phyloP scores from a whole-genome alignment of 2,113 vertebrate species.

The Tauraco erythrolophus region DNA sequence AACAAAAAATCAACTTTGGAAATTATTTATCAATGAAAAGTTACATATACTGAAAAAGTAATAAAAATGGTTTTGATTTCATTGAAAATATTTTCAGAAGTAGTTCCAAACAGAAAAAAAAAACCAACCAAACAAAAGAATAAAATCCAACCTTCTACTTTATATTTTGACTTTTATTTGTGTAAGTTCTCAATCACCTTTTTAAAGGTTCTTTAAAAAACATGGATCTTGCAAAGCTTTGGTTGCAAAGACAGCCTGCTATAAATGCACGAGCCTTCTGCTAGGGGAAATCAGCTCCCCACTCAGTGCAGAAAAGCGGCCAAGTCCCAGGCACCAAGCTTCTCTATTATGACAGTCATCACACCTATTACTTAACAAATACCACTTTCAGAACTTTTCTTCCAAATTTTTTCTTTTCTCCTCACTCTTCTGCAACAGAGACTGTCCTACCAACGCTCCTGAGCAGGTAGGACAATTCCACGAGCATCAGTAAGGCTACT shows the following conservation, averaged over 20 bases:
- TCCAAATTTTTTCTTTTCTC: not conserved
- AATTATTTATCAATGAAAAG: not conserved
- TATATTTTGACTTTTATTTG: not conserved
- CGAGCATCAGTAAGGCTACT: rapidly evolving
- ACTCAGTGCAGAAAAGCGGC: rapidly evolving
- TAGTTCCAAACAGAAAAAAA: not conserved
- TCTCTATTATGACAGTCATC: rapidly evolving
- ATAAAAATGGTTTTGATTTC: not conserved
- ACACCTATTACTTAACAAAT: not conserved
- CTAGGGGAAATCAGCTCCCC: not conserved
- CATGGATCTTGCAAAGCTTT: not conserved
- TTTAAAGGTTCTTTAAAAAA: not conserved
- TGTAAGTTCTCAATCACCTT: not conserved
- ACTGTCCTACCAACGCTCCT: not conserved
- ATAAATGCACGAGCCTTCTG: not conserved
- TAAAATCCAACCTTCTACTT: not conserved
- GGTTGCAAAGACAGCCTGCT: not conserved
- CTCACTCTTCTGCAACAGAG: not conserved
- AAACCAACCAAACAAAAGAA: not conserved
- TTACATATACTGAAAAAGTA: not conserved
- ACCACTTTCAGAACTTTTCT: rapidly evolving
- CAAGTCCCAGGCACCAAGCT: not conserved
- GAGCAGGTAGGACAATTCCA: not conserved
- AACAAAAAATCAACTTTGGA: not conserved
- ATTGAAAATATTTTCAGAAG: not conserved